Percentiles rank a stretch among this genome's conserved stretches.
phyloP scores from a whole-genome alignment of 2,113 vertebrate species.

The Catharus fuscescens region DNA sequence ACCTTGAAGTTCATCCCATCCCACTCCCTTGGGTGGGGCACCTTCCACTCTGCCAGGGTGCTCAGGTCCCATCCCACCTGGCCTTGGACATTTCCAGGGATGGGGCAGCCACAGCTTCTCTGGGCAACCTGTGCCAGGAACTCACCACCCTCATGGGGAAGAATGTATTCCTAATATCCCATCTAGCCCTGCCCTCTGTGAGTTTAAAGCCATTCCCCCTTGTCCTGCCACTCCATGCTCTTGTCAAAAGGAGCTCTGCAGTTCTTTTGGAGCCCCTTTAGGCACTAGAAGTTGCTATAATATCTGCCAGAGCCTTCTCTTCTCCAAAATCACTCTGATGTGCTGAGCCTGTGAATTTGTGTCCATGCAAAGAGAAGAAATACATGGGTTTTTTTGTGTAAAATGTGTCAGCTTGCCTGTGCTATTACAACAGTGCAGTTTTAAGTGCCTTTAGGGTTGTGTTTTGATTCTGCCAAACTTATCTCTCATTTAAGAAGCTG shows the following conservation, averaged over 20 bases:
- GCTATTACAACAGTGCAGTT: background rate
- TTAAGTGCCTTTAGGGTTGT: background rate
- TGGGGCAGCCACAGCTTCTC: background rate
- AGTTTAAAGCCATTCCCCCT: background rate
- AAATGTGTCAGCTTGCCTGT: background rate
- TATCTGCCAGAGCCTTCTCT: background rate
- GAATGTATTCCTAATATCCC: background rate
- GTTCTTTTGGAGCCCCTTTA: background rate
- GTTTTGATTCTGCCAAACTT: background rate
- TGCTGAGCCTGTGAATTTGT: background rate
- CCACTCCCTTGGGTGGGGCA: background rate
- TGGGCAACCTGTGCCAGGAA: background rate
- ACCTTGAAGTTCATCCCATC: background rate
- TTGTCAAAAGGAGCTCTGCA: background rate
- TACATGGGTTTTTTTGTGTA: background rate
- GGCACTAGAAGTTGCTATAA: background rate
- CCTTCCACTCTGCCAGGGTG: background rate
- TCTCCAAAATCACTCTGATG: background rate
- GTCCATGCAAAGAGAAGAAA: background rate
- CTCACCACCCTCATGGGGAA: background rate
- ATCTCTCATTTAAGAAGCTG: background rate
- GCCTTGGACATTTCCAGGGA: background rate
- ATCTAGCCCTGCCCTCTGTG: background rate
- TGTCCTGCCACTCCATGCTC: background rate
- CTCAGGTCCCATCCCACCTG: background rate